Evolutionary conservation across 2,888 invertebrate species (phyloP), one percentile per base, ranked within the genome.

Genomic region (Venusia cambrica): DNA sequence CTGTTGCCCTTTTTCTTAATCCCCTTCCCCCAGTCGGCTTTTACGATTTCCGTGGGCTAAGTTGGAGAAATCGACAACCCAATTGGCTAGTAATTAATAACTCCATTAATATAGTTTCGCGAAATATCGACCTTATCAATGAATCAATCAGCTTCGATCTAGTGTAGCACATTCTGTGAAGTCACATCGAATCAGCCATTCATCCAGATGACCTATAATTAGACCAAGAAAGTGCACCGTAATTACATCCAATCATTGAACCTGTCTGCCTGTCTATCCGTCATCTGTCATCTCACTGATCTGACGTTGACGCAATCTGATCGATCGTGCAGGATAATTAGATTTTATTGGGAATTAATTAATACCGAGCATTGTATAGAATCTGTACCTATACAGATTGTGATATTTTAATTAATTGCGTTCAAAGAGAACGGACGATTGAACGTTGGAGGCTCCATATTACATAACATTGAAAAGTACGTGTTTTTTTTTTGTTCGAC

Each of bases 221-320:
- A 24, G 27, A 22, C 3, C 35, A 77, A 79, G 35, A 46, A 84
- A 79, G 74, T 83, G 85, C 80, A 73, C 67, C 60, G 83, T 84
- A 85, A 84, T 84, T 81, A 83, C 75, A 73, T 73, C 71, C 80
- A 80, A 83, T 80, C 77, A 77, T 68, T 64, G 64, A 45, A 67
- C 58, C 73, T 70, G 80, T 75, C 80, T 57, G 73, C 80, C 80
- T 56, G 69, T 72, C 71, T 56, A 76, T 81, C 83, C 79, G 72
- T 80, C 81, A 77, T 44, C 44, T 25, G n/a, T 13, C 9, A 12
- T 7, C 2, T 36, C 38, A 35, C 22, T 13, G 45, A 22, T 9
- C 48, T 62, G 67, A 54, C 61, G 57, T 53, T 62, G 67, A 63
- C 51, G 54, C 51, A 63, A 73, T 71, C 47, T 59, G 62, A 68